Percentiles rank a stretch among this genome's conserved stretches.
phyloP scores from a whole-genome alignment of 1,140 invertebrate species.

The Drosophila busckii region DNA sequence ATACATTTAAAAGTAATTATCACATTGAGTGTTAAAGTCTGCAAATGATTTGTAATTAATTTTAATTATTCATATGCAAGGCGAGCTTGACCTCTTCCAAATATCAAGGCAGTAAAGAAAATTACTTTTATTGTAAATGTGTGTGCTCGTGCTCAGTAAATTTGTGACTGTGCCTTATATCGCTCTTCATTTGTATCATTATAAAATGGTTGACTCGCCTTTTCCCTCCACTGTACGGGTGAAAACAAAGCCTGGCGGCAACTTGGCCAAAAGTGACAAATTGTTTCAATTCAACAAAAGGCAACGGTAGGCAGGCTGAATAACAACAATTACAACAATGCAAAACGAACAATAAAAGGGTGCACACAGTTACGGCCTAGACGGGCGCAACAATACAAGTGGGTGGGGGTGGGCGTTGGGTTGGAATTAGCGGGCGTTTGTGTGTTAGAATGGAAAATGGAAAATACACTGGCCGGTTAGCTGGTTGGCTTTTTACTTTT shows the following conservation, averaged over 20 bases:
- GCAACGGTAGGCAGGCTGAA: slow-evolving; percentile 41
- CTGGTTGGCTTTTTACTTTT: slow-evolving; percentile 59
- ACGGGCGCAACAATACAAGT: slow-evolving; percentile 4
- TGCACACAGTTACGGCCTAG: slow-evolving; percentile 46
- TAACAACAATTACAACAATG: slow-evolving; percentile 27
- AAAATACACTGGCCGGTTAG: no score
- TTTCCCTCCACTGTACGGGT: slow-evolving; percentile 6
- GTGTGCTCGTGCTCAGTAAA: no score
- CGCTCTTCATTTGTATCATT: slow-evolving; percentile 68
- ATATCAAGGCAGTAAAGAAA: no score
- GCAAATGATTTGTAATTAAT: no score
- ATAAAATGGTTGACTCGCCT: slow-evolving; percentile 28
- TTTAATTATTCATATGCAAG: no score
- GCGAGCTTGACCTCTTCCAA: no score
- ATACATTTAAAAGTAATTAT: no score
- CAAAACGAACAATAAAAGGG: slow-evolving; percentile 25
- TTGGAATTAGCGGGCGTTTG: not conserved
- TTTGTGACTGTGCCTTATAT: slow-evolving; percentile 32
- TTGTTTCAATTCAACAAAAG: slow-evolving; percentile 75
- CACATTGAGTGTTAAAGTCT: no score
- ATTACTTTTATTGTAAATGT: slow-evolving; percentile 44
- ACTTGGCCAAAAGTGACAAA: slow-evolving; percentile 70
- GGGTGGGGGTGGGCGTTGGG: not conserved
- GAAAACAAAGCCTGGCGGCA: slow-evolving; percentile 49
- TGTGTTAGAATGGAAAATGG: slow-evolving; percentile 25